Evolutionary conservation across 2,888 invertebrate genomes (phyloP).

Genomic region (Heliconius cydno): DNA sequence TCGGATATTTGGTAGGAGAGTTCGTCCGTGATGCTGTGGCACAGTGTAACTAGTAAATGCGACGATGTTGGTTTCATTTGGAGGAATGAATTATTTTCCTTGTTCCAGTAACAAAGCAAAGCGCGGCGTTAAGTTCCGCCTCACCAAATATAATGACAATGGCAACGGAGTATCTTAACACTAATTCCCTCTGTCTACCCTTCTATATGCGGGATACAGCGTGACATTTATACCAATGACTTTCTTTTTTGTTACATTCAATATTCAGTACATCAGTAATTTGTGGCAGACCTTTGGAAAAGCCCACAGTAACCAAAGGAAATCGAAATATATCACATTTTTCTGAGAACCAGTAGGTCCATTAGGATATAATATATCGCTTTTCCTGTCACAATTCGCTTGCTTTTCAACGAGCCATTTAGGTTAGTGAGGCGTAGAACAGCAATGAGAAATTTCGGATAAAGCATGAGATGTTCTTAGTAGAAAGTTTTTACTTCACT

Average conservation of each 20-base stretch:
- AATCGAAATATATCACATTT: conserved; percentile 10
- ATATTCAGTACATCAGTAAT: not conserved
- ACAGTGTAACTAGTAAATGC: too few species aligned
- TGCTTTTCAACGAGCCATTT: conserved; percentile 7
- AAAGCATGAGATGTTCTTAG: too few species aligned
- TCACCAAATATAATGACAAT: not conserved
- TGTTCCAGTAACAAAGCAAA: not conserved
- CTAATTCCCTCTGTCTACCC: not conserved
- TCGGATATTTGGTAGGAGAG: too few species aligned
- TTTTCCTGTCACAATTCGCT: conserved; percentile 18
- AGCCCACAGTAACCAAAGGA: not conserved
- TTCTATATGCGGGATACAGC: not conserved
- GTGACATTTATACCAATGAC: not conserved
- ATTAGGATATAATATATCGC: conserved; percentile 21
- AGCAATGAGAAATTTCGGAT: not conserved
- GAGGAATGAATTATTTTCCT: too few species aligned
- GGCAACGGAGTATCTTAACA: too few species aligned
- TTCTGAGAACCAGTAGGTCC: conserved; percentile 3
- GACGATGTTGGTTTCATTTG: not conserved
- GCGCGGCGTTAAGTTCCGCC: not conserved
- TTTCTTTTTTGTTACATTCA: not conserved
- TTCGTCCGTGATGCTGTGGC: too few species aligned
- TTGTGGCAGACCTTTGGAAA: not conserved
- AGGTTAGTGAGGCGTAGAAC: not conserved
- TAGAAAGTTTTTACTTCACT: too few species aligned